phyloP scores from a whole-genome alignment of 2,113 vertebrate species.

The Ascaphus truei region DNA sequence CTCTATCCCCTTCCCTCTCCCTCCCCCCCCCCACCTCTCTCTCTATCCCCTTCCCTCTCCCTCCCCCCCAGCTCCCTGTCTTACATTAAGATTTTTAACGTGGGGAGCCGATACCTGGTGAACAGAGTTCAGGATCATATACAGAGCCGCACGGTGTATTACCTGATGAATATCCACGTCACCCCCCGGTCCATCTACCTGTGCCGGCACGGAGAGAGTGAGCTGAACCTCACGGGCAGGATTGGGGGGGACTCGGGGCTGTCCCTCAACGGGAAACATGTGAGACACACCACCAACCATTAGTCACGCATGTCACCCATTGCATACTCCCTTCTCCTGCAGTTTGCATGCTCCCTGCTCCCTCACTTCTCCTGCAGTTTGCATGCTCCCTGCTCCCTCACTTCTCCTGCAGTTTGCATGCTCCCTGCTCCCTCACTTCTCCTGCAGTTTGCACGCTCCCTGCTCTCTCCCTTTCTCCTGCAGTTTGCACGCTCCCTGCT shows the following conservation, averaged over 20 bases:
- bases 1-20: too few species aligned
- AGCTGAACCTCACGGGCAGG: slow-evolving; percentile 77
- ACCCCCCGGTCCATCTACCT: slow-evolving; percentile 83
- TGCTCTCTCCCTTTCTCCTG: background rate
- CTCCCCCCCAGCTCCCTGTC: slow-evolving; percentile 65
- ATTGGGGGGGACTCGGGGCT: slow-evolving; percentile 79
- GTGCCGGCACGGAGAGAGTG: slow-evolving; percentile 84
- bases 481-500: background rate
- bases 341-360: background rate
- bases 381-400: too few species aligned
- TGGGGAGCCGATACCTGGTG: slow-evolving; percentile 80
- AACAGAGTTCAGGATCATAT: slow-evolving; percentile 87
- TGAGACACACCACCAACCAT: slow-evolving; percentile 19
- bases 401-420: background rate
- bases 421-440: background rate
- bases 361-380: background rate
- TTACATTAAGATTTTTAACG: slow-evolving; percentile 92
- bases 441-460: background rate
- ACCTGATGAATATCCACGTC: slow-evolving; percentile 94
- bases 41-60: background rate
- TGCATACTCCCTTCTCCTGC: background rate
- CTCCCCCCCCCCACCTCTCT: background rate
- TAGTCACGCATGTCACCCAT: too few species aligned
- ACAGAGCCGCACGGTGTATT: slow-evolving; percentile 86
- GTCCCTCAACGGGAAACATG: slow-evolving; percentile 67